Evolutionary conservation across 2,888 invertebrate species (phyloP), one percentile per base, ranked within the genome.

Genomic region (Choristoneura rosaceana): DNA sequence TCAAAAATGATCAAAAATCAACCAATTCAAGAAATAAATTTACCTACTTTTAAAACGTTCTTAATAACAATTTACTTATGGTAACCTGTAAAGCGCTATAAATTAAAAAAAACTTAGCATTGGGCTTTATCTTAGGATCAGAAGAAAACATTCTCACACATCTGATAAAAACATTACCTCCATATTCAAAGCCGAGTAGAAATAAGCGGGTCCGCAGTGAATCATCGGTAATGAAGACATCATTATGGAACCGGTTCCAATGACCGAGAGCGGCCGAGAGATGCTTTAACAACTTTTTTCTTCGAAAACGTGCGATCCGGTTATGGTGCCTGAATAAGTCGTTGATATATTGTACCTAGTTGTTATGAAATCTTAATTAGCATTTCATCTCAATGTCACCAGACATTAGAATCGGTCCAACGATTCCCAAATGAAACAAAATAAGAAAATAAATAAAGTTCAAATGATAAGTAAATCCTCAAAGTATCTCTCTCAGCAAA

Each of bases 201-300:
- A 79, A 81, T 81, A 81, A 84, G 80, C 82, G 79, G 83, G 83
- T 80, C 76, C 80, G 83, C 81, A 81, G 84, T 90, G 90, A 90
- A 89, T 91, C 90, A 88, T 81, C 77, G 79, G 85, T 91, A 90
- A 93, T 93, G 90, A 93, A 93, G 92, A 91, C 91, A 92, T 92
- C 87, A 88, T 89, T 87, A 86, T 78, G 73, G 79, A 91, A 92
- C 93, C 91, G 92, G 93, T 92, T 90, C 78, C 77, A 76, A 82
- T 83, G 81, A 79, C 81, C 79, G 83, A 81, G 78, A 85, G 79
- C 77, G 81, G 79, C 78, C 74, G 80, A 76, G 81, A 82, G 81
- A 80, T 76, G 76, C 76, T 77, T 77, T 71, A 76, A 78, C 79
- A 77, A 79, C 79, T 78, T 55, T 76, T 81, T 85, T 84, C 83